These are phyloP conservation scores for Hyperoplus lanceolatus DNA, from an alignment of 2,797 vertebrate species.

Conservation along the genomic window DNA sequence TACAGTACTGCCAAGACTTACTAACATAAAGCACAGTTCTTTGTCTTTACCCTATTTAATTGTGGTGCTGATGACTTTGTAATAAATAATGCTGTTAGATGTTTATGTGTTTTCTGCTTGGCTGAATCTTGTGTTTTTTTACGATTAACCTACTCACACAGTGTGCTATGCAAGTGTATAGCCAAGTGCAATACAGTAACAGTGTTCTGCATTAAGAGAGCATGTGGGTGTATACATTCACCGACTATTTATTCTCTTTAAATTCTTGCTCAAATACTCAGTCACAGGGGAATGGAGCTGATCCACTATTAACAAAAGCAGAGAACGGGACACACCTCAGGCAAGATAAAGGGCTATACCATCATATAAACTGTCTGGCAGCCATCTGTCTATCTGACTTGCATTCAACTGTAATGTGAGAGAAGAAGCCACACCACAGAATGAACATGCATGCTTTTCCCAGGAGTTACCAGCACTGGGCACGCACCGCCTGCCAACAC, in stretches of 20 bases:
- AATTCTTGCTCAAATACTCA: neutral
- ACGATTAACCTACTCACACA: neutral
- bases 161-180: neutral
- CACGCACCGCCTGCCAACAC: neutral
- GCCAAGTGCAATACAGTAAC: neutral
- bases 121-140: neutral
- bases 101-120: neutral
- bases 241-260: too few species aligned
- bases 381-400: neutral
- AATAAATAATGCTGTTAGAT: constrained; percentile 14
- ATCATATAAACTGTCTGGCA: neutral
- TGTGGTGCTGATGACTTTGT: constrained; percentile 1
- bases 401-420: neutral
- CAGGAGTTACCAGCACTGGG: neutral
- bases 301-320: neutral
- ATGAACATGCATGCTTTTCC: neutral
- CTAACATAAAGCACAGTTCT: neutral
- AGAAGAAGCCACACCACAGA: neutral
- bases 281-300: neutral
- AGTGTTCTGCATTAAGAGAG: neutral
- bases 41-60: neutral
- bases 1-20: neutral
- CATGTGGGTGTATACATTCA: neutral
- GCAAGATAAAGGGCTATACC: neutral
- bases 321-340: neutral